A percentile compares a stretch with the other conserved stretches of the same genome.
phyloP scores from a whole-genome alignment of 2,797 vertebrate genomes.

The Characodon lateralis region DNA sequence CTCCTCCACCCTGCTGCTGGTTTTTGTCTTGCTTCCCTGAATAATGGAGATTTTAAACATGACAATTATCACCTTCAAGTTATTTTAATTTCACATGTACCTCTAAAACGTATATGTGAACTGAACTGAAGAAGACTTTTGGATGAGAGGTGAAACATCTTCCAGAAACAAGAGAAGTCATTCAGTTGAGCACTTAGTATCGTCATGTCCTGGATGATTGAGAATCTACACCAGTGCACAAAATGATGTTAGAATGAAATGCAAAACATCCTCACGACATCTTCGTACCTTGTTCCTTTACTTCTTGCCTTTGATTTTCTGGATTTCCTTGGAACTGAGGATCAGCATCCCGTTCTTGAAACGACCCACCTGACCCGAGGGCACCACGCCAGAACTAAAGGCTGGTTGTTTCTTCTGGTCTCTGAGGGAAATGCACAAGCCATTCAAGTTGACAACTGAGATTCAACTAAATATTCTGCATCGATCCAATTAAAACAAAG shows the following conservation, averaged over 20 bases:
- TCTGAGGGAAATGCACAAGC: constrained; percentile 61
- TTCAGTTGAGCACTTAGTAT: background rate
- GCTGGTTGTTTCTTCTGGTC: constrained; percentile 75
- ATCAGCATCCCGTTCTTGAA: constrained; percentile 92
- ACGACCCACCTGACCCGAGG: constrained; percentile 89
- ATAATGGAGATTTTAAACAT: constrained; percentile 10
- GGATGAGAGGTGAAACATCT: background rate
- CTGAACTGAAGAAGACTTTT: background rate
- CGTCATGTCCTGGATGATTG: no score
- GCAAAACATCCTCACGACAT: background rate
- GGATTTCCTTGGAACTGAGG: constrained; percentile 88
- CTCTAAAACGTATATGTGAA: background rate
- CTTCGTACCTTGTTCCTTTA: constrained; percentile 22
- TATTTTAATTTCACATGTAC: background rate
- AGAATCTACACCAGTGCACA: background rate
- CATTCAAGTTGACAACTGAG: background rate
- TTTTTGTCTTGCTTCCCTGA: constrained; percentile 4
- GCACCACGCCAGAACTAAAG: constrained; percentile 76
- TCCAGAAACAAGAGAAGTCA: background rate
- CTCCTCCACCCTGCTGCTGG: constrained; percentile 4
- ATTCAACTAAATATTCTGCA: background rate
- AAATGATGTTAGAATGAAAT: background rate
- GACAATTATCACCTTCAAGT: background rate
- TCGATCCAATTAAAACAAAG: background rate
- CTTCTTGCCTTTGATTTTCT: constrained; percentile 86